Conservation (phyloP, 2,113 vertebrate genomes). For the Mormoops blainvillei region DNA sequence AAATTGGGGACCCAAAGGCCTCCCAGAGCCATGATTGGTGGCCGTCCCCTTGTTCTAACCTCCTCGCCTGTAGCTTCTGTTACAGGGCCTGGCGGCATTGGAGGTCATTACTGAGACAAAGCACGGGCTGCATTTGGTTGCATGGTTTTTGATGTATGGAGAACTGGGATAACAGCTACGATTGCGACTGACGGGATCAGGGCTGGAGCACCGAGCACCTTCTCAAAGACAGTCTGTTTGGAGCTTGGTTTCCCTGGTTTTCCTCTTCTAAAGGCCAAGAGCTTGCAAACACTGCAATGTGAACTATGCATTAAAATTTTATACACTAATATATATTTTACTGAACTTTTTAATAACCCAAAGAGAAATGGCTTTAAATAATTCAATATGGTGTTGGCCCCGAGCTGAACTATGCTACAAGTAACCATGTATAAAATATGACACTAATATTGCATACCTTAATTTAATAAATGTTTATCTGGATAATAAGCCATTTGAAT, state of each 20-base stretch:
- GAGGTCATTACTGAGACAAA: neutral
- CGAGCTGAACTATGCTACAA: slow-evolving; percentile 63
- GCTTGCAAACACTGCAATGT: slow-evolving; percentile 47
- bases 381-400: slow-evolving; percentile 72
- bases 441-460: slow-evolving; percentile 66
- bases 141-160: neutral
- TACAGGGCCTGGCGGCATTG: neutral
- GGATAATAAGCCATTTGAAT: slow-evolving; percentile 66
- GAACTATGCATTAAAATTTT: slow-evolving; percentile 74
- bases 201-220: neutral
- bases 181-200: neutral
- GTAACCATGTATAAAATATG: slow-evolving; percentile 69
- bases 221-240: slow-evolving; percentile 29
- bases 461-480: slow-evolving; percentile 70
- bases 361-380: slow-evolving; percentile 69
- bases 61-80: neutral
- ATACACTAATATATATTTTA: slow-evolving; percentile 75
- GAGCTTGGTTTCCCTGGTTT: neutral
- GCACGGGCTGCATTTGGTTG: neutral
- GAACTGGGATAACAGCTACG: neutral
- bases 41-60: neutral
- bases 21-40: neutral
- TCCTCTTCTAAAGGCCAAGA: slow-evolving; percentile 47
- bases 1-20: neutral
- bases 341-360: slow-evolving; percentile 75